These are phyloP conservation scores for Oncorhynchus nerka DNA, from an alignment of 2,113 vertebrate species.

Conservation along the genomic window DNA sequence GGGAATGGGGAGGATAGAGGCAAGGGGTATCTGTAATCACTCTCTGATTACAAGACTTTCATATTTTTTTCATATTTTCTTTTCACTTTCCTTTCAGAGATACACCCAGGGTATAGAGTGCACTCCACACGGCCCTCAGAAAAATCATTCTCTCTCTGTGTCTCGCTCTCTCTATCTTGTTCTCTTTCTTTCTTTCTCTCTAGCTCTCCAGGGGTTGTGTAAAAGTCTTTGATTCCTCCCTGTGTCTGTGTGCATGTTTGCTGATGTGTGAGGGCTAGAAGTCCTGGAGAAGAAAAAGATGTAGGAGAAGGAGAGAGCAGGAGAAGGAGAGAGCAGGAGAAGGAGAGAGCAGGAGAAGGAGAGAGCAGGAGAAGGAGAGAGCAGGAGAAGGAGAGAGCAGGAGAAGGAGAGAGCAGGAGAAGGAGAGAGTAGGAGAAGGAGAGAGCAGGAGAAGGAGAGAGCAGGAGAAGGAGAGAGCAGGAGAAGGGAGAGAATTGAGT, in stretches of 20 bases:
- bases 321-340: no score
- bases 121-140: no score
- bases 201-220: no score
- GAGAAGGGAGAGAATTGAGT: background rate
- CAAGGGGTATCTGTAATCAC: no score
- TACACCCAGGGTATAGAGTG: background rate
- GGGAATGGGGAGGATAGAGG: no score
- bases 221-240: no score
- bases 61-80: no score
- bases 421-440: background rate
- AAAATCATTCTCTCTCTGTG: background rate
- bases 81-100: background rate
- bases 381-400: no score
- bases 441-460: background rate
- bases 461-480: background rate
- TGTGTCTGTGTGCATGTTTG: conserved; percentile 6
- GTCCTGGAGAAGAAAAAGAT: background rate
- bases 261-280: background rate
- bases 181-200: no score
- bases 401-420: background rate
- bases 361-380: background rate
- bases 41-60: no score
- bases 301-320: background rate
- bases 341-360: background rate
- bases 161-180: background rate